phyloP scores from a whole-genome alignment of 1,140 invertebrate species.

The Drosophila tani region DNA sequence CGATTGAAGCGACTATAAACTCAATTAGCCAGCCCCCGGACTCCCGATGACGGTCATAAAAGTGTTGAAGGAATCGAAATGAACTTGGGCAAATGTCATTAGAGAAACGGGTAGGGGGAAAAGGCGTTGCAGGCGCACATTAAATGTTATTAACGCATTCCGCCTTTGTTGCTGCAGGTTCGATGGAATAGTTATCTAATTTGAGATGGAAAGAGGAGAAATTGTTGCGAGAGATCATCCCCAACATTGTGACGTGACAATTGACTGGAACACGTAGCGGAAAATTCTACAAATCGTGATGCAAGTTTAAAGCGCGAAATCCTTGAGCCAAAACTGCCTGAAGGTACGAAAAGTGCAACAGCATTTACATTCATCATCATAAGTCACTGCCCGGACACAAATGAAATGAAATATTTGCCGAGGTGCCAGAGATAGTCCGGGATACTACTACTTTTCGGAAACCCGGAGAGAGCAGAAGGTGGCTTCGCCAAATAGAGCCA shows the following conservation, averaged over 20 bases:
- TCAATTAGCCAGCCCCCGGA: slow-evolving; percentile 64
- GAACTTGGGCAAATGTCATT: slow-evolving; percentile 67
- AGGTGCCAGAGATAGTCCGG: slow-evolving; percentile 35
- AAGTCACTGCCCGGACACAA: slow-evolving; percentile 78
- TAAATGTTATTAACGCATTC: slow-evolving; percentile 80
- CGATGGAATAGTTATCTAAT: slow-evolving; percentile 79
- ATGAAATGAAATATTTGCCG: slow-evolving; percentile 81
- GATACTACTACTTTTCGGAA: slow-evolving; percentile 15
- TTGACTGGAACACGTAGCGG: slow-evolving; percentile 59
- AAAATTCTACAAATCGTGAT: slow-evolving; percentile 12
- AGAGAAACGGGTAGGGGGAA: background rate
- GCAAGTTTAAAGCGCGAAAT: slow-evolving; percentile 52
- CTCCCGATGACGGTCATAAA: slow-evolving; percentile 49
- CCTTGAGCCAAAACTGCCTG: slow-evolving; percentile 43
- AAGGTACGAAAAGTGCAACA: slow-evolving; percentile 51
- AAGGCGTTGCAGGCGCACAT: slow-evolving; percentile 43
- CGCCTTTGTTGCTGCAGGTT: slow-evolving; percentile 51
- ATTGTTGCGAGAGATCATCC: slow-evolving; percentile 24
- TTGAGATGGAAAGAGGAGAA: slow-evolving; percentile 46
- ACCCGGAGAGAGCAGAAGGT: background rate
- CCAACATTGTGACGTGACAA: slow-evolving; percentile 74
- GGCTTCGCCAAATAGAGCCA: slow-evolving; percentile 48
- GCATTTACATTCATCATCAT: slow-evolving; percentile 84
- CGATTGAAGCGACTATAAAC: slow-evolving; percentile 70
- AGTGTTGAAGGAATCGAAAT: slow-evolving; percentile 69